phyloP scores from a whole-genome alignment of 1,140 invertebrate genomes.

The Hyles euphorbiae region DNA sequence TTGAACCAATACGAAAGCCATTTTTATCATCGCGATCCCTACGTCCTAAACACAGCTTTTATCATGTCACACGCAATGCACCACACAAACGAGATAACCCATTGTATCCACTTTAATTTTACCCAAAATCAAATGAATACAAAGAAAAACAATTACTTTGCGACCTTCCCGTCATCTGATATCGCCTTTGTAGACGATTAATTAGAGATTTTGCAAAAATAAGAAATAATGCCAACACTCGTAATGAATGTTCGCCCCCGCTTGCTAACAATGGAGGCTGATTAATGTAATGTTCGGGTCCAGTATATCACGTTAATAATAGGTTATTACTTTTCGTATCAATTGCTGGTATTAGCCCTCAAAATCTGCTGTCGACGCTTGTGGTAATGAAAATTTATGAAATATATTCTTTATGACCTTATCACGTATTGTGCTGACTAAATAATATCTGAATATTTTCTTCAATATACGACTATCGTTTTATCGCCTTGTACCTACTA shows the following conservation, averaged over 20 bases:
- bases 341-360: too few species aligned
- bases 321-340: constrained; percentile 3
- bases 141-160: constrained; percentile 4
- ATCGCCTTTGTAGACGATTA: constrained; percentile 4
- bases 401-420: too few species aligned
- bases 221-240: constrained; percentile 9
- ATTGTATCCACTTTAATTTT: neutral
- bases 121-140: neutral
- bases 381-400: too few species aligned
- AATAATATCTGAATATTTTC: too few species aligned
- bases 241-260: constrained; percentile 7
- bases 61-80: constrained; percentile 2
- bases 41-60: neutral
- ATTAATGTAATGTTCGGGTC: neutral
- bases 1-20: neutral
- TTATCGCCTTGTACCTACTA: too few species aligned
- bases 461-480: too few species aligned
- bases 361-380: too few species aligned
- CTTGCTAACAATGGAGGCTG: constrained; percentile 1
- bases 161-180: constrained; percentile 4
- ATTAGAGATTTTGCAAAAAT: constrained; percentile 10
- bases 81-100: neutral
- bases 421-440: too few species aligned
- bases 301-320: constrained; percentile 3
- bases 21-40: constrained; percentile 6